Percentiles rank a stretch among this genome's conserved stretches.
These are phyloP conservation scores for Salvelinus namaycush DNA, from an alignment of 2,113 vertebrate species.

Conservation along the genomic window DNA sequence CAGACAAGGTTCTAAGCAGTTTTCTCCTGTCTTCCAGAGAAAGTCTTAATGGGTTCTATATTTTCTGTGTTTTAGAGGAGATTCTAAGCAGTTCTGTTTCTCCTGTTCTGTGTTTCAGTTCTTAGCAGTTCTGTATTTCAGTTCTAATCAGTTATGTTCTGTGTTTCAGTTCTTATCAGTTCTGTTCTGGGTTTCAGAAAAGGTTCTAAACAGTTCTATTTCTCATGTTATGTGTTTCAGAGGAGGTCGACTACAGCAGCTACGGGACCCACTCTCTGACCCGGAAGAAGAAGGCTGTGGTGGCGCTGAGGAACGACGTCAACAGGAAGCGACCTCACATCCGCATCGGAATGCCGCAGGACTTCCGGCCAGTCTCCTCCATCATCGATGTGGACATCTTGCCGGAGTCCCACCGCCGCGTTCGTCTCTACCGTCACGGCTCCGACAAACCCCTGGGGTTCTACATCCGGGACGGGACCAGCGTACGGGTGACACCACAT, in stretches of 20 bases:
- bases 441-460: constrained; percentile 96
- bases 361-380: constrained; percentile 95
- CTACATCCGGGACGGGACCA: constrained; percentile 95
- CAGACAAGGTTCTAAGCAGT: too few relatives aligned
- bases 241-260: constrained; percentile 91
- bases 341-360: constrained; percentile 92
- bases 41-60: too few relatives aligned
- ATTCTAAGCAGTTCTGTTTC: too few relatives aligned
- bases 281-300: constrained; percentile 86
- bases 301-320: constrained; percentile 86
- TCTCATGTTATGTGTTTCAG: constrained; percentile 70
- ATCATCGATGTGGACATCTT: constrained; percentile 98
- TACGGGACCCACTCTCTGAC: constrained; percentile 88
- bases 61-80: too few relatives aligned
- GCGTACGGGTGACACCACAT: constrained; percentile 91
- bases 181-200: too few relatives aligned
- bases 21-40: too few relatives aligned
- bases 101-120: too few relatives aligned
- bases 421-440: constrained; percentile 90
- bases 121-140: too few relatives aligned
- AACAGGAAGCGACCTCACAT: constrained; percentile 89
- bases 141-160: too few relatives aligned
- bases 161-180: too few relatives aligned
- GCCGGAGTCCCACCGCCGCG: constrained; percentile 92
- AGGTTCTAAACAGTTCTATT: neutral